Evolutionary conservation across 1,140 invertebrate genomes (phyloP).

Genomic region (Magallana angulata): DNA sequence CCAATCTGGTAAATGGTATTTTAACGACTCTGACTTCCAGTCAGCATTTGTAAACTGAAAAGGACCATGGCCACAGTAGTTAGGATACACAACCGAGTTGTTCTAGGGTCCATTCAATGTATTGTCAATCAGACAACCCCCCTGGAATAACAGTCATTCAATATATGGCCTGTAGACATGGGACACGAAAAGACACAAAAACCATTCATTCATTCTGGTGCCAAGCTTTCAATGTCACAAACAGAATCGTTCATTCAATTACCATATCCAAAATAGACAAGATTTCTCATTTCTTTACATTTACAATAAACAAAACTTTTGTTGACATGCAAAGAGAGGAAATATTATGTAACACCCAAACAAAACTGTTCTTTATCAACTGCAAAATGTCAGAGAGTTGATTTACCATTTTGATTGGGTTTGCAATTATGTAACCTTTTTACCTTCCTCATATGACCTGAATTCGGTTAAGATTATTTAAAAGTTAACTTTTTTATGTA

Average conservation of each 20-base stretch:
- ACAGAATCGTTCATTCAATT: slow-evolving; percentile 21
- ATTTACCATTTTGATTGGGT: slow-evolving; percentile 6
- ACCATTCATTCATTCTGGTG: neutral
- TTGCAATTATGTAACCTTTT: neutral
- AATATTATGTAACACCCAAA: slow-evolving; percentile 10
- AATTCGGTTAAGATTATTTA: no score
- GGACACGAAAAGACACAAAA: neutral
- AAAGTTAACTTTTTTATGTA: no score
- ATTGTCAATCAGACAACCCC: neutral
- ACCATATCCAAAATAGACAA: neutral
- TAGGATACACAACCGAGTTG: slow-evolving; percentile 19
- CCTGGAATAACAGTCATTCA: slow-evolving; percentile 8
- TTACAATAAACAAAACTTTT: slow-evolving; percentile 34
- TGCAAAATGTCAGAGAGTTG: neutral
- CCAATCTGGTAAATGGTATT: slow-evolving; percentile 7
- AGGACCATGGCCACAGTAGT: neutral
- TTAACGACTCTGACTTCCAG: slow-evolving; percentile 9
- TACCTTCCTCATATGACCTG: no score
- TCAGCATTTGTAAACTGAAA: neutral
- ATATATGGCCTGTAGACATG: neutral
- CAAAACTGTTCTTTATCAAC: neutral
- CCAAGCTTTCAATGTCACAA: neutral
- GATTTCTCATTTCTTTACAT: neutral
- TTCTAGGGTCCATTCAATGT: slow-evolving; percentile 6
- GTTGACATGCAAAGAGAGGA: slow-evolving; percentile 18